These are phyloP conservation scores for Chalcis sispes DNA, from an alignment of 2,888 invertebrate genomes.

Conservation along the genomic window DNA sequence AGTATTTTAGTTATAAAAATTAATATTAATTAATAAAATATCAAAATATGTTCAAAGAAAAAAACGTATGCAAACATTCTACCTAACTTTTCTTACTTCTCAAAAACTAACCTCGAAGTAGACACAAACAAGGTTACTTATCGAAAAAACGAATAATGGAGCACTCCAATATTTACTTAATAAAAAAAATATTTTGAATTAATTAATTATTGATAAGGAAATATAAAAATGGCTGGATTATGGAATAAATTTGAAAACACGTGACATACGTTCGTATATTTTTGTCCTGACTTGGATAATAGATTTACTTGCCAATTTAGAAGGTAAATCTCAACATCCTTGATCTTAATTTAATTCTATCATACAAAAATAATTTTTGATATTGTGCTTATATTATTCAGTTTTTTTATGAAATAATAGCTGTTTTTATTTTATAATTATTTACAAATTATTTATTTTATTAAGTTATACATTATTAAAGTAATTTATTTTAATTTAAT, in stretches of 20 bases:
- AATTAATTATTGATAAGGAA: background rate
- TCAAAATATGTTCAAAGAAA: no score
- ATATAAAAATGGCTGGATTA: conserved; percentile 31
- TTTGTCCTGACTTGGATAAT: background rate
- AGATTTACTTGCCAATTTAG: conserved; percentile 32
- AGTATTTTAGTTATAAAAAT: no score
- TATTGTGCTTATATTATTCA: background rate
- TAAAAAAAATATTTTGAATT: background rate
- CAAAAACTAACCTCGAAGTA: conserved; percentile 9
- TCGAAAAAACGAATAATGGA: conserved; percentile 6
- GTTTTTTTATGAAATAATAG: no score
- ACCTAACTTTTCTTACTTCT: conserved; percentile 4
- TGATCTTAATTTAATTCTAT: conserved; percentile 27
- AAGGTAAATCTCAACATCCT: conserved; percentile 32
- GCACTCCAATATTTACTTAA: background rate
- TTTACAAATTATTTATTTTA: no score
- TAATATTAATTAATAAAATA: no score
- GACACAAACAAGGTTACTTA: background rate
- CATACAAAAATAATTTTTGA: background rate
- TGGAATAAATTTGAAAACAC: conserved; percentile 32
- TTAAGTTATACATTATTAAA: no score
- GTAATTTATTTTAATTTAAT: no score
- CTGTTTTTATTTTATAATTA: no score
- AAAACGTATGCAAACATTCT: no score
- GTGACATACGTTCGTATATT: conserved; percentile 25